These are phyloP conservation scores for Ischnus inquisitorius DNA, from an alignment of 2,888 invertebrate species.

Conservation along the genomic window DNA sequence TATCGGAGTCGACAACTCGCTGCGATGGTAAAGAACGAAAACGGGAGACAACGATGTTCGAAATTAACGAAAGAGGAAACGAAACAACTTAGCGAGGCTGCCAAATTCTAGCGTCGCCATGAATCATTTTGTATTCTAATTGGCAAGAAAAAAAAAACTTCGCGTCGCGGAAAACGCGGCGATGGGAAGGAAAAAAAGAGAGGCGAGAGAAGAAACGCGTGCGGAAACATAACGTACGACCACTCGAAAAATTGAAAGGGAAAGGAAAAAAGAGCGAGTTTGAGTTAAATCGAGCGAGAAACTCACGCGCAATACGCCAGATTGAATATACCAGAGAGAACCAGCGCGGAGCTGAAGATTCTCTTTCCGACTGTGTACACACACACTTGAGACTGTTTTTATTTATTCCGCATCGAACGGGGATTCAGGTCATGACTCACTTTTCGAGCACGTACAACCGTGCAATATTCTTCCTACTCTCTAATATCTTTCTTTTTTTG, in stretches of 20 bases:
- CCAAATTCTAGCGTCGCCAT: conserved; percentile 67
- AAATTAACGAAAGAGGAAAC: conserved; percentile 36
- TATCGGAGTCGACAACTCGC: conserved; percentile 72
- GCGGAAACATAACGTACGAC: conserved; percentile 71
- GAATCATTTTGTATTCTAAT: conserved; percentile 78
- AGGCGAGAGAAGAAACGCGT: conserved; percentile 44
- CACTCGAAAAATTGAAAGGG: conserved; percentile 75
- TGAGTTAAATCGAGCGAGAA: conserved; percentile 58
- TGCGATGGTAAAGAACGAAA: conserved; percentile 16
- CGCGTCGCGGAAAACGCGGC: neutral
- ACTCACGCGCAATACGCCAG: neutral
- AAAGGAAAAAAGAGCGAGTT: conserved; percentile 67
- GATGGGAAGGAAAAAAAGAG: conserved; percentile 7
- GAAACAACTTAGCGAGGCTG: conserved; percentile 47
- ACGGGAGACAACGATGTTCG: conserved; percentile 9
- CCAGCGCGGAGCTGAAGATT: conserved; percentile 4
- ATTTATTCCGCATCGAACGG: neutral
- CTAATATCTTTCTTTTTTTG: conserved; percentile 5
- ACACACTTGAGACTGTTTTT: conserved; percentile 4
- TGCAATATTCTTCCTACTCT: conserved; percentile 12
- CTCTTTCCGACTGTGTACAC: conserved; percentile 6
- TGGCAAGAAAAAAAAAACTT: conserved; percentile 71
- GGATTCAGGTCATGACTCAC: conserved; percentile 6
- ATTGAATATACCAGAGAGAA: conserved; percentile 16
- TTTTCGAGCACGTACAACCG: conserved; percentile 22